A percentile compares a stretch with the other conserved stretches of the same genome.
Conservation (phyloP, 2,113 vertebrate genomes). For the Carollia perspicillata region DNA sequence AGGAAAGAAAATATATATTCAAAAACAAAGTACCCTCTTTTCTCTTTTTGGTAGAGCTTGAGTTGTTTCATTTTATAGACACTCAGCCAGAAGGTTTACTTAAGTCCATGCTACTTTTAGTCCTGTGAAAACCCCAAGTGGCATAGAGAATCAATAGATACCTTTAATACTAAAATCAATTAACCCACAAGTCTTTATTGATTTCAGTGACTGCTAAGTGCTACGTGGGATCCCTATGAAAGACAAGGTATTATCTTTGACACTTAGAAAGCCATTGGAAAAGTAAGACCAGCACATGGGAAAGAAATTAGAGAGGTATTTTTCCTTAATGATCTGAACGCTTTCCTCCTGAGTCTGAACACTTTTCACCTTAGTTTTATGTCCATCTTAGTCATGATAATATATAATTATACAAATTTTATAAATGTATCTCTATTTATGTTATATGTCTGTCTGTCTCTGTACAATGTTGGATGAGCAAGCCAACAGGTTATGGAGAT, state of each 20-base stretch:
- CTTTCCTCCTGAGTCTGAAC: background rate
- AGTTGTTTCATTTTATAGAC: background rate
- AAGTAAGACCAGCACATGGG: background rate
- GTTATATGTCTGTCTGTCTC: background rate
- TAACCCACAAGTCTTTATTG: background rate
- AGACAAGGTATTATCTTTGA: background rate
- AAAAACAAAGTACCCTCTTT: background rate
- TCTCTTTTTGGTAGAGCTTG: background rate
- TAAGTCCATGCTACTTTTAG: background rate
- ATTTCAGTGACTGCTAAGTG: background rate
- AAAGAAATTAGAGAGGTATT: background rate
- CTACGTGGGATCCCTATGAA: background rate
- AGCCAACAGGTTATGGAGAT: background rate
- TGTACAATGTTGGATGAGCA: background rate
- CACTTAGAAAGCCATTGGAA: background rate
- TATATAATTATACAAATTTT: background rate
- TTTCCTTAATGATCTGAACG: background rate
- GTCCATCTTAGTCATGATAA: background rate
- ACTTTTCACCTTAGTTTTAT: background rate
- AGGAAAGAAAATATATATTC: background rate
- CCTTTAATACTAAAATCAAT: constrained; percentile 6
- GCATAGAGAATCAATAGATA: background rate
- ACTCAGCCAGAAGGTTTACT: background rate
- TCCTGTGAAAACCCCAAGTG: background rate
- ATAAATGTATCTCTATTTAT: background rate